Base-by-base conservation (phyloP, 2,888 invertebrate genomes). In the Oligia latruncula region DNA sequence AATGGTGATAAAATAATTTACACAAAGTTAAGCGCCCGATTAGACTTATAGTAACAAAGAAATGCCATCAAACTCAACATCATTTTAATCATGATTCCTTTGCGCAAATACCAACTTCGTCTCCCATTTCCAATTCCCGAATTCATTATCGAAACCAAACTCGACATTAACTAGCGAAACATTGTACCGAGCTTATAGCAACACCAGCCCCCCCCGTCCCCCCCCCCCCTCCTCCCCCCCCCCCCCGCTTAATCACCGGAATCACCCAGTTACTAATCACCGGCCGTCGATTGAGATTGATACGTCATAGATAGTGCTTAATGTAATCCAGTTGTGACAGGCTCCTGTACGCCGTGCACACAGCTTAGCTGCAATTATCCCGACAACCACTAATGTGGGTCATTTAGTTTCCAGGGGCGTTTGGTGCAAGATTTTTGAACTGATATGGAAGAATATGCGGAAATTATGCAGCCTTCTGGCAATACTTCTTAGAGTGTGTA, bases 191-290 rank as follows among this genome's bases (percentile, higher is more conserved):
- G 72, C 65, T 82, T 62, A 75, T 58, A 77, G 74, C 80, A 80
- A 80, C 80, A 83, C 52, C 43, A 4, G 3, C 40, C 35, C n/a
- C 40, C 3, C 46, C 4, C 82, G 13, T 17, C 0, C 49, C 23
- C 52, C n/a, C 23, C 55, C 60, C 8, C 8, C 4, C 0, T 15
- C n/a, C n/a, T 52, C 55, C 9, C 60, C 43, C 8, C 3, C 0
- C 23, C n/a, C n/a, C 64, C 55, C 9, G 58, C 23, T 81, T 86
- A 76, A 85, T 86, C 81, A 83, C 85, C 84, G 86, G 77, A 83
- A 85, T 85, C 84, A 74, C 76, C 87, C 84, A 66, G 75, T 70
- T 74, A 80, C 80, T 80, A 80, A 88, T 86, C 88, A 86, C 88
- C 77, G 62, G 62, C 49, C n/a, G 65, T 81, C 87, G 81, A 79